These are phyloP conservation scores for Pteromalus puparum DNA, from an alignment of 1,140 invertebrate genomes.

Conservation along the genomic window DNA sequence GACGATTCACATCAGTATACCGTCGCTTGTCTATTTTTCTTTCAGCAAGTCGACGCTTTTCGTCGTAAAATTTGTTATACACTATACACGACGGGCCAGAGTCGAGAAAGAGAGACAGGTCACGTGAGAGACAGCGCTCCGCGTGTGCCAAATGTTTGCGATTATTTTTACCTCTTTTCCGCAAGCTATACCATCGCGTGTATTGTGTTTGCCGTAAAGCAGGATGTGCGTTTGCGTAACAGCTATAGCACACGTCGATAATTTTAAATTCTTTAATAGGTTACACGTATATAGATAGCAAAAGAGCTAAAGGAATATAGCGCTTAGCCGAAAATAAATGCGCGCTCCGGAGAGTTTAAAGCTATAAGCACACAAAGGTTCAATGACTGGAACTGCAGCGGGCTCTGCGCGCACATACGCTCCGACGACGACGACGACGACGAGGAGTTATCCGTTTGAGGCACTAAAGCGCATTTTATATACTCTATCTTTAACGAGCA, in stretches of 20 bases:
- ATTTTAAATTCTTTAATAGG: not conserved
- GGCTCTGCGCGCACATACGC: not conserved
- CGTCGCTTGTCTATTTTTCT: slow-evolving; percentile 27
- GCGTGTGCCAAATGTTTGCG: slow-evolving; percentile 32
- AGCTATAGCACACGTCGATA: not conserved
- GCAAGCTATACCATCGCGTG: not conserved
- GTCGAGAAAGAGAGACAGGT: not conserved
- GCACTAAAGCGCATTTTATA: slow-evolving; percentile 11
- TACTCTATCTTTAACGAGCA: slow-evolving; percentile 31
- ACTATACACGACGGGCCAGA: not conserved
- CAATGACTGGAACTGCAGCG: slow-evolving; percentile 18
- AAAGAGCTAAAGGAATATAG: not conserved
- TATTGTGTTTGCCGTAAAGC: not conserved
- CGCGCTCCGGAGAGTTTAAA: not conserved
- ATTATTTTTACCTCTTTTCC: slow-evolving; percentile 41
- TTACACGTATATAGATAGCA: not conserved
- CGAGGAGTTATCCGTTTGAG: not conserved
- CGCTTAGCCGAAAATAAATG: slow-evolving; percentile 31
- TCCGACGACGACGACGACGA: not conserved
- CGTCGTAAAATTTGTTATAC: slow-evolving; percentile 40
- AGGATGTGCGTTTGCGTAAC: not conserved
- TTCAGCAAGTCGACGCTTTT: slow-evolving; percentile 24
- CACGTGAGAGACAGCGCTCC: slow-evolving; percentile 17
- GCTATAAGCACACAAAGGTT: slow-evolving; percentile 23
- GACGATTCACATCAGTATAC: too few species aligned